A percentile compares a stretch with the other conserved stretches of the same genome.
Conservation (phyloP, 2,113 vertebrate genomes). For the Eulemur macaco region DNA sequence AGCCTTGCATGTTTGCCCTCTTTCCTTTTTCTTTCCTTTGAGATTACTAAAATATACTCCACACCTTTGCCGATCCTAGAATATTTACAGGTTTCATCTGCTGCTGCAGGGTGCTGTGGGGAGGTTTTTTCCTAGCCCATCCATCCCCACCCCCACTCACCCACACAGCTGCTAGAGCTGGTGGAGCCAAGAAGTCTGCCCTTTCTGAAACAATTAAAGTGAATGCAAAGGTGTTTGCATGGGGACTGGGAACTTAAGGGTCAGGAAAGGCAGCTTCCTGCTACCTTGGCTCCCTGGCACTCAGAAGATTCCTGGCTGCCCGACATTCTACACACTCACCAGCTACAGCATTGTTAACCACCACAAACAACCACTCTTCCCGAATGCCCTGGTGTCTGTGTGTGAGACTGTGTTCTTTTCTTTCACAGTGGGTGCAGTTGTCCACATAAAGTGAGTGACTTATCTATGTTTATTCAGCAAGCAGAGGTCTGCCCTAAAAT, state of each 20-base stretch:
- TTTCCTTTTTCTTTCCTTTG: not conserved
- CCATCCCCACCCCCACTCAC: not conserved
- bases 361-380: not conserved
- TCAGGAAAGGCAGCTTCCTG: not conserved
- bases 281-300: not conserved
- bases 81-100: not conserved
- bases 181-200: not conserved
- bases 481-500: not conserved
- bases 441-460: not conserved
- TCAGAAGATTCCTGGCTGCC: not conserved
- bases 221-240: conserved; percentile 13
- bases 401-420: not conserved
- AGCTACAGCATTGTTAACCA: not conserved
- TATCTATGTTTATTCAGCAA: not conserved
- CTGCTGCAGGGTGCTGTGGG: not conserved
- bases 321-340: not conserved
- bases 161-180: not conserved
- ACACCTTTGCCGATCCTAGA: not conserved
- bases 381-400: not conserved
- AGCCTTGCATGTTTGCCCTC: not conserved
- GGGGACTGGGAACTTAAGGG: not conserved
- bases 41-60: not conserved
- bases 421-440: not conserved
- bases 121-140: not conserved
- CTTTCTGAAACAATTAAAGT: conserved; percentile 40